Conservation (phyloP, 2,113 vertebrate genomes). For the Sorex araneus region DNA sequence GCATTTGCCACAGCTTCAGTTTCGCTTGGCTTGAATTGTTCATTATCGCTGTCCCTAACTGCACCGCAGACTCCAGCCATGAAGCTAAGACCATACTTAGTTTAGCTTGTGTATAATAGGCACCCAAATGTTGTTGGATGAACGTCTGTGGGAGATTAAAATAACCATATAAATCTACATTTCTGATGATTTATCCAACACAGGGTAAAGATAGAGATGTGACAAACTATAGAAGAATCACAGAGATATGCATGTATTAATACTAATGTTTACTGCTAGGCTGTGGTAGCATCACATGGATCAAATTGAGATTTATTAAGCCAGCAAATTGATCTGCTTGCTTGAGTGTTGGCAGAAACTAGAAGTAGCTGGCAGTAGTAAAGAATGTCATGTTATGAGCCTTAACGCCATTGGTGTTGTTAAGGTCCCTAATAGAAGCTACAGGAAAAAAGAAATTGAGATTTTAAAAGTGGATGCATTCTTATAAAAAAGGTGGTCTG, state of each 20-base stretch:
- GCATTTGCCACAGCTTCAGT: not conserved
- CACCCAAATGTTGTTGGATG: conserved; percentile 21
- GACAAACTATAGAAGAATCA: conserved; percentile 27
- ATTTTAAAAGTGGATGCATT: conserved; percentile 15
- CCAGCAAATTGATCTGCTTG: too few species aligned
- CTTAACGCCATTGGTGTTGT: too few species aligned
- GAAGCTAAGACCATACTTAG: not conserved
- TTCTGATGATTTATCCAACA: not conserved
- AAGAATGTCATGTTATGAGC: too few species aligned
- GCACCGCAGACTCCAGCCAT: not conserved
- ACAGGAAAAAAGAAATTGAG: too few species aligned
- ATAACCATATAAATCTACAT: conserved; percentile 21
- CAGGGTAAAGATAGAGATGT: conserved; percentile 13
- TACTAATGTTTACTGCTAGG: not conserved
- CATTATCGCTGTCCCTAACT: conserved; percentile 19
- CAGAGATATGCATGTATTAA: not conserved
- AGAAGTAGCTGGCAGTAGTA: too few species aligned
- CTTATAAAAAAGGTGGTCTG: conserved; percentile 3
- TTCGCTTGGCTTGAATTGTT: conserved; percentile 29
- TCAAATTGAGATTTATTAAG: conserved; percentile 23
- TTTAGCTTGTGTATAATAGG: conserved; percentile 20
- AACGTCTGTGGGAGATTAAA: not conserved
- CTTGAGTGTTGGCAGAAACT: too few species aligned
- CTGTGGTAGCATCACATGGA: not conserved
- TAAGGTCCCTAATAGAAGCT: too few species aligned